phyloP scores from a whole-genome alignment of 2,113 vertebrate genomes.

The Arenaria interpres region DNA sequence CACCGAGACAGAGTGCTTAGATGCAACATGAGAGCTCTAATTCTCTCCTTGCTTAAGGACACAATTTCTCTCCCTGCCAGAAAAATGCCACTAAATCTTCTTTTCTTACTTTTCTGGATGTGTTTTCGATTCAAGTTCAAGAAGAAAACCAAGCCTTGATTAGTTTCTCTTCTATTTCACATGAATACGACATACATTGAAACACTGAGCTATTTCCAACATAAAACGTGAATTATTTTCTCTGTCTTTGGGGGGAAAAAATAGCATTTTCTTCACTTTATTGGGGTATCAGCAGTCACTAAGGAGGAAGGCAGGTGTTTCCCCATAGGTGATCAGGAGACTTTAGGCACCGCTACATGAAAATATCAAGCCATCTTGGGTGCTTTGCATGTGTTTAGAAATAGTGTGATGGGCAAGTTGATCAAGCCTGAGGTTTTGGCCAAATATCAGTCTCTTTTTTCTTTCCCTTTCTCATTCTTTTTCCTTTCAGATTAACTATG shows the following conservation, averaged over 20 bases:
- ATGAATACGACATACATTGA: background rate
- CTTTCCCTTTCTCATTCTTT: background rate
- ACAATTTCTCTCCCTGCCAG: background rate
- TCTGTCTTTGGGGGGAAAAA: background rate
- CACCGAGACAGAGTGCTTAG: background rate
- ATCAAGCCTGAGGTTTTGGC: background rate
- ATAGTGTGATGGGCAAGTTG: background rate
- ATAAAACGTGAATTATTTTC: background rate
- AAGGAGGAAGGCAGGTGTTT: background rate
- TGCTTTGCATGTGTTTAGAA: background rate
- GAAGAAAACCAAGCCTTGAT: background rate
- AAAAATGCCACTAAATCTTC: background rate
- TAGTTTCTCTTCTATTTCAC: background rate
- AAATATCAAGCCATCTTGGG: background rate
- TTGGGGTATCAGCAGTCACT: background rate
- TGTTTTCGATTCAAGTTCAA: background rate
- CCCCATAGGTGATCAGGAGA: background rate
- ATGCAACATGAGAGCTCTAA: background rate
- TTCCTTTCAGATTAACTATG: background rate
- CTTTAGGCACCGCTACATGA: background rate
- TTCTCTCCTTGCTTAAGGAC: background rate
- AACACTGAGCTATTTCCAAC: background rate
- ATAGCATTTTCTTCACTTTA: background rate
- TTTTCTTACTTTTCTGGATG: background rate
- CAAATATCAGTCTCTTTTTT: background rate